phyloP scores from a whole-genome alignment of 2,888 invertebrate species.

The Drosophila phalerata region DNA sequence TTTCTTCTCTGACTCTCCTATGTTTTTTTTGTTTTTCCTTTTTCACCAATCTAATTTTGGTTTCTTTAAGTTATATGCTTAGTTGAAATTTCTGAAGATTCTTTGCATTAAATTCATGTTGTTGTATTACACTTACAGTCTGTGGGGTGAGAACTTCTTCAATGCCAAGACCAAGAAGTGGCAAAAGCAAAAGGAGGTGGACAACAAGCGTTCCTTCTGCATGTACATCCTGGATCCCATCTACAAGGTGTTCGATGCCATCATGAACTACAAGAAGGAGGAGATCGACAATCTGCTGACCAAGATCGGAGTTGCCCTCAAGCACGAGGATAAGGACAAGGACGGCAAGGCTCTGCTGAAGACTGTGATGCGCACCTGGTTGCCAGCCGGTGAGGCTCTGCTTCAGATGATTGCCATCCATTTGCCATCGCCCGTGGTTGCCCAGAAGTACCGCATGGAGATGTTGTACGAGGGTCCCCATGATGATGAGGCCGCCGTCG shows the following conservation, averaged over 20 bases:
- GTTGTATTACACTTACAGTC: constrained; percentile 81
- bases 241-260: constrained; percentile 94
- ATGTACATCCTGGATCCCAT: constrained; percentile 99
- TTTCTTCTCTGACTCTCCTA: no score
- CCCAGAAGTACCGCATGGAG: constrained; percentile 99
- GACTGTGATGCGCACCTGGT: constrained; percentile 99
- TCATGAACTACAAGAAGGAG: constrained; percentile 98
- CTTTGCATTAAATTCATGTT: background rate
- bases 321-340: constrained; percentile 97
- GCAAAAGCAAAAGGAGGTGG: constrained; percentile 95
- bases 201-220: constrained; percentile 98
- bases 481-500: constrained; percentile 97
- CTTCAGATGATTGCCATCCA: constrained; percentile 99
- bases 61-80: background rate
- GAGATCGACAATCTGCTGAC: constrained; percentile 94
- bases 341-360: constrained; percentile 98
- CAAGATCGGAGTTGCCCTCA: constrained; percentile 96
- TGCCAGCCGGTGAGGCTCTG: constrained; percentile 99
- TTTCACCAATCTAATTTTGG: no score
- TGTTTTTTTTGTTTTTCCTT: no score
- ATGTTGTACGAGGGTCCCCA: constrained; percentile 99
- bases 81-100: background rate
- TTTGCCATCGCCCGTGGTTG: constrained; percentile 99
- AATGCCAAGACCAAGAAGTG: constrained; percentile 99
- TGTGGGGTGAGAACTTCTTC: constrained; percentile 99